Conservation (phyloP, 2,888 invertebrate genomes). For the Teinopalpus imperialis region DNA sequence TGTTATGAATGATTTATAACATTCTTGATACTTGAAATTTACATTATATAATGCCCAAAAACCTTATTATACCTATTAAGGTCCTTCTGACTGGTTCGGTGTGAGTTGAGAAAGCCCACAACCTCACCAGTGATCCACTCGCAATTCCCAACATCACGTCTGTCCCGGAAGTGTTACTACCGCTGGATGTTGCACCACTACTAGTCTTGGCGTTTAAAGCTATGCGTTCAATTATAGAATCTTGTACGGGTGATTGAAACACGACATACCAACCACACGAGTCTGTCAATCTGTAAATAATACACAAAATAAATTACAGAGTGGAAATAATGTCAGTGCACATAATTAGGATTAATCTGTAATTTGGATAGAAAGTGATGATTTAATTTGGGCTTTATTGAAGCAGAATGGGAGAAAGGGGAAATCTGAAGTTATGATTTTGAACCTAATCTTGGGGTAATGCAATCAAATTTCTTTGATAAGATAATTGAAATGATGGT, state of each 20-base stretch:
- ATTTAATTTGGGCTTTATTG: too few species aligned
- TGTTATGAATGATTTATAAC: too few species aligned
- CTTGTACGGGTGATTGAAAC: constrained; percentile 96
- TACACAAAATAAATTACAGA: constrained; percentile 24
- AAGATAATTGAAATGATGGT: too few species aligned
- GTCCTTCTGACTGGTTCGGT: constrained; percentile 75
- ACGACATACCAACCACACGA: constrained; percentile 98
- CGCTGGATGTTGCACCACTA: constrained; percentile 58
- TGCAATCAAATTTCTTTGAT: too few species aligned
- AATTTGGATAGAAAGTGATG: too few species aligned
- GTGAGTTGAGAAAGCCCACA: constrained; percentile 77
- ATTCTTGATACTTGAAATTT: too few species aligned
- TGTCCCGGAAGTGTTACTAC: constrained; percentile 58
- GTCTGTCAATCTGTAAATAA: constrained; percentile 89
- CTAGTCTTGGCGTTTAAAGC: constrained; percentile 90
- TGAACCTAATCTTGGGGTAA: too few species aligned
- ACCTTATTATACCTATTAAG: constrained; percentile 66
- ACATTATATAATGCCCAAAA: too few species aligned
- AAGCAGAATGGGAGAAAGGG: too few species aligned
- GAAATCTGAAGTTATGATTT: too few species aligned
- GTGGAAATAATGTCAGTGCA: too few species aligned
- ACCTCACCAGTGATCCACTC: constrained; percentile 67
- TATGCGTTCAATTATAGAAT: constrained; percentile 93
- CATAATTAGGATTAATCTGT: too few species aligned
- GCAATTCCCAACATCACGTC: constrained; percentile 77